A percentile compares a stretch with the other conserved stretches of the same genome.
phyloP scores from a whole-genome alignment of 2,113 vertebrate species.

The Cebidichthys violaceus region DNA sequence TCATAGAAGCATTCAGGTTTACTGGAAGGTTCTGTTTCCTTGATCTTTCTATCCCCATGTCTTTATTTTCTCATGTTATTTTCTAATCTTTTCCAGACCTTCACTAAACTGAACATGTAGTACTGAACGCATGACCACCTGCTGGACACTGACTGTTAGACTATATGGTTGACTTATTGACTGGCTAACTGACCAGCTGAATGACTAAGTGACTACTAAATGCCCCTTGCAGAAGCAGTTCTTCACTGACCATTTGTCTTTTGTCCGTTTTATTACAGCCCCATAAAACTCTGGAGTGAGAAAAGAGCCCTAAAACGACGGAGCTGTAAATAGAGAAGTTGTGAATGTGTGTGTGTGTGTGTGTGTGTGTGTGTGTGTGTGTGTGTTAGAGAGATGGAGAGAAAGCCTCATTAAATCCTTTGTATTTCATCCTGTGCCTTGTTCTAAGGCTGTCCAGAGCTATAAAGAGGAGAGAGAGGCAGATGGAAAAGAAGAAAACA shows the following conservation, averaged over 20 bases:
- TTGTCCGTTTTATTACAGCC: conserved; percentile 78
- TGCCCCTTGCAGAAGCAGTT: conserved; percentile 50
- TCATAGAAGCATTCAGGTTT: not conserved
- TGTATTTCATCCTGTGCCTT: conserved; percentile 71
- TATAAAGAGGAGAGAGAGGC: conserved; percentile 62
- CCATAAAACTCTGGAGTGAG: conserved; percentile 78
- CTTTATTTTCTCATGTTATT: not conserved
- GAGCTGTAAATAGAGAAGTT: conserved; percentile 69
- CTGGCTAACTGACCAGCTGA: conserved; percentile 58
- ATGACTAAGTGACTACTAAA: conserved; percentile 61
- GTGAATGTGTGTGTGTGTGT: conserved; percentile 17
- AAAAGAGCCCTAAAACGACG: conserved; percentile 73
- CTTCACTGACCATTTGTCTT: conserved; percentile 83
- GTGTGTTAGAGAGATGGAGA: conserved; percentile 8
- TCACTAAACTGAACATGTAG: not conserved
- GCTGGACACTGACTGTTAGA: conserved; percentile 25
- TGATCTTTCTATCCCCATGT: not conserved
- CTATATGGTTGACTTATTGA: conserved; percentile 47
- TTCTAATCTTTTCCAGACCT: not conserved
- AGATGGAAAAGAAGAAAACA: conserved; percentile 64
- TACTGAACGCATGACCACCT: conserved; percentile 26
- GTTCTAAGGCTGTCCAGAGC: conserved; percentile 56
- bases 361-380: conserved; percentile 33
- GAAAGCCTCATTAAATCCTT: conserved; percentile 82
- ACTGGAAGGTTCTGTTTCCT: not conserved